Evolutionary conservation across 2,113 vertebrate species (phyloP), one percentile per base, ranked within the genome.

Genomic region (Megatriorchis doriae): DNA sequence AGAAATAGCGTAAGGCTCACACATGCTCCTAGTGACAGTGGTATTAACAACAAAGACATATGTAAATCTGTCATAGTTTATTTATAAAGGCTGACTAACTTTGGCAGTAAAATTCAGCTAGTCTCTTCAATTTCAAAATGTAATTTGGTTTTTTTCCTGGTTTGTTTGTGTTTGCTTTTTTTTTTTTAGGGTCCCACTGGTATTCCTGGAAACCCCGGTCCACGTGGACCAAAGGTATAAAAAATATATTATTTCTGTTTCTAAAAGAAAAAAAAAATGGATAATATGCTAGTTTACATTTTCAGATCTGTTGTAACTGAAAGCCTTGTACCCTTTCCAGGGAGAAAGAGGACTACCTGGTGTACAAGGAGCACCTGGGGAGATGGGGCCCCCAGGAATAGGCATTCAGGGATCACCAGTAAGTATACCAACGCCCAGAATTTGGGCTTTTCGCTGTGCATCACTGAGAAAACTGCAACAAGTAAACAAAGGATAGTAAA

Each of bases 321-420:
- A 93, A 79, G 16, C 12, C 38, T 77, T 97, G n/a, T 80, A 48
- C 73, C 21, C 32, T 93, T 86, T 62, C 81, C 94, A 99, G 99
- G 99, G 99, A 16, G 99, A 99, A 96, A 97, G 99, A 98, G 99
- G 99, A 34, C 97, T 99, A 2, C 99, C 99, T 25, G 99, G 99
- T 48, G 90, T 99, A 50, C 98, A 99, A 19, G 99, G 99, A 82
- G 97, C 98, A 38, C 98, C 98, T 9, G 99, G 99, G 50, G 99
- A 99, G 75, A 98, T 97, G 86, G 99, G 99, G 2, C 98, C 99
- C 40, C 98, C 98, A 66, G 99, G 99, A 66, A 75, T 98, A 86
- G 98, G 98, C 71, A 87, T 98, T 90, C 98, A 97, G 34, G 99
- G 99, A 59, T 95, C 95, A 56, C 96, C 97, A 81, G 99, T 99